These are phyloP conservation scores for Euleptes europaea DNA, from an alignment of 2,113 vertebrate species.

Conservation along the genomic window DNA sequence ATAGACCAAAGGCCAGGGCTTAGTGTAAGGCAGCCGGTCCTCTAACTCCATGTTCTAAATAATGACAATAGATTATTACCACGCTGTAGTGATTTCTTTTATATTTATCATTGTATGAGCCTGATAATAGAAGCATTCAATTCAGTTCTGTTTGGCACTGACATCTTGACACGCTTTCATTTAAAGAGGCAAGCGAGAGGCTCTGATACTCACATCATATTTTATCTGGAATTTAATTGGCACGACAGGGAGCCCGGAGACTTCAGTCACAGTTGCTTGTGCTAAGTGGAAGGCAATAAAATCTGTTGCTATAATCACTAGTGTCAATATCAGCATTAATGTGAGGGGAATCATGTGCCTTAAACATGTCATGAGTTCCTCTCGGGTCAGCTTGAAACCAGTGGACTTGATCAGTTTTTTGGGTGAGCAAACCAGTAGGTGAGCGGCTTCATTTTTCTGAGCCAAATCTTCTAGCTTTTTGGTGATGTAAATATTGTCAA, in stretches of 20 bases:
- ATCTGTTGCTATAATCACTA: slow-evolving; percentile 76
- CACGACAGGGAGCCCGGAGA: slow-evolving; percentile 77
- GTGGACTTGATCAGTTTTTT: slow-evolving; percentile 61
- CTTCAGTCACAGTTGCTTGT: slow-evolving; percentile 63
- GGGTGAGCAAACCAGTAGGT: slow-evolving; percentile 49
- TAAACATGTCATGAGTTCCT: slow-evolving; percentile 76
- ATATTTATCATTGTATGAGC: background rate
- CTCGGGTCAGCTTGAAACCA: slow-evolving; percentile 72
- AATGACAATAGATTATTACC: background rate
- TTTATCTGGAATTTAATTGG: slow-evolving; percentile 72
- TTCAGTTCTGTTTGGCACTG: background rate
- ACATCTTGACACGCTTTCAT: background rate
- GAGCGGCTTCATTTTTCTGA: slow-evolving; percentile 34
- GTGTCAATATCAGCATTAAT: slow-evolving; percentile 74
- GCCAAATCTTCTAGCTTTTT: slow-evolving; percentile 62
- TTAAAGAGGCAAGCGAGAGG: background rate
- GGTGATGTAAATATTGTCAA: slow-evolving; percentile 85
- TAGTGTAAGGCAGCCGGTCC: background rate
- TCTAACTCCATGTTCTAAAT: background rate
- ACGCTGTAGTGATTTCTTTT: background rate
- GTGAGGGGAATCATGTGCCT: slow-evolving; percentile 74
- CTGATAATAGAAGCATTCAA: slow-evolving; percentile 2
- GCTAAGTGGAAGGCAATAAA: slow-evolving; percentile 79
- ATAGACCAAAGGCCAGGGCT: too few relatives aligned
- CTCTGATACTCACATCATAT: slow-evolving; percentile 75